Conservation (phyloP, 64 coral and sea anemone species). For the Pocillopora damicornis region DNA sequence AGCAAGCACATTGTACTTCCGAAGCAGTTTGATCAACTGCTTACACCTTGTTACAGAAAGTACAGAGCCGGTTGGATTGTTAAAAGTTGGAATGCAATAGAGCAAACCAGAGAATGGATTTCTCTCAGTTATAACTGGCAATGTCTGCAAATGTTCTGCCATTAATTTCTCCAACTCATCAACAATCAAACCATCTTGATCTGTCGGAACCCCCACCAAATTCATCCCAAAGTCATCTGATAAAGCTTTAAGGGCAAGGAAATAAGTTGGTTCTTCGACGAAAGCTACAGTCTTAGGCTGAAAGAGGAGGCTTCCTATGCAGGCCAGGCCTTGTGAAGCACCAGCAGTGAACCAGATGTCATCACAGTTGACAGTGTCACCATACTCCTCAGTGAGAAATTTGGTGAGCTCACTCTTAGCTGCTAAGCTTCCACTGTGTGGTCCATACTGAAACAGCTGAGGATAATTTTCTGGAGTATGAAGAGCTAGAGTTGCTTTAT, state of each 20-base stretch:
- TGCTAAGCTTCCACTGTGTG: slow-evolving; percentile 48
- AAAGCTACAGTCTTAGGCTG: slow-evolving; percentile 64
- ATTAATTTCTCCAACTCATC: slow-evolving; percentile 76
- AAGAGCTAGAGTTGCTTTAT: slow-evolving; percentile 3
- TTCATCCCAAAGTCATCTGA: slow-evolving; percentile 64
- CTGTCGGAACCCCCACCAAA: slow-evolving; percentile 55
- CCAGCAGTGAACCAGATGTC: slow-evolving; percentile 75
- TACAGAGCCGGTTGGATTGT: slow-evolving; percentile 74
- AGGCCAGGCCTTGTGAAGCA: slow-evolving; percentile 64
- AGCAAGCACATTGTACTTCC: slow-evolving; percentile 72
- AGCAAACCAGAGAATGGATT: slow-evolving; percentile 69
- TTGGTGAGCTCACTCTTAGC: slow-evolving; percentile 63
- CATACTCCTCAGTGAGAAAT: slow-evolving; percentile 67
- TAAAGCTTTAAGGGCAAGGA: slow-evolving; percentile 52
- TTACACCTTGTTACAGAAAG: slow-evolving; percentile 63
- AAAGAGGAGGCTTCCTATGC: slow-evolving; percentile 49
- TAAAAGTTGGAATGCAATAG: slow-evolving; percentile 78
- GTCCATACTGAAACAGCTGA: slow-evolving; percentile 75
- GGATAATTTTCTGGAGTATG: slow-evolving; percentile 34
- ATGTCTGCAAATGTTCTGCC: slow-evolving; percentile 28
- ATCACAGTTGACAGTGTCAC: slow-evolving; percentile 39
- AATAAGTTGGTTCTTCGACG: slow-evolving; percentile 93
- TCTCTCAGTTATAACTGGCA: slow-evolving; percentile 30
- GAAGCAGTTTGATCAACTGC: slow-evolving; percentile 61
- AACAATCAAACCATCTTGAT: slow-evolving; percentile 69